These are phyloP conservation scores for Poliocrania exsul DNA, from an alignment of 2,797 vertebrate genomes.

Conservation along the genomic window DNA sequence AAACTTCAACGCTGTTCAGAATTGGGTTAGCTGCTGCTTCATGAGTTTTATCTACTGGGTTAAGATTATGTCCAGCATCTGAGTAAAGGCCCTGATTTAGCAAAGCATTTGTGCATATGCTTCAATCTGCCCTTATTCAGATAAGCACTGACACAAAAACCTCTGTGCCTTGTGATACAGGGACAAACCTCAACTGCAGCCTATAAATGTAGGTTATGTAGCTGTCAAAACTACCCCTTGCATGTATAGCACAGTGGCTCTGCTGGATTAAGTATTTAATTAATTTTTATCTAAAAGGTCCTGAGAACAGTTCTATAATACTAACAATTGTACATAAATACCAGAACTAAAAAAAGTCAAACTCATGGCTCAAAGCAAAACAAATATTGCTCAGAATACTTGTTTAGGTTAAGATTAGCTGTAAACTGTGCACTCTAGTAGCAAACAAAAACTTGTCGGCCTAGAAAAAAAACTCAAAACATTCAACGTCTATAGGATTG, in stretches of 20 bases:
- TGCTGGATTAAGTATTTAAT: slow-evolving; percentile 19
- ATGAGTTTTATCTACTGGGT: not conserved
- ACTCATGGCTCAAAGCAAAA: slow-evolving; percentile 42
- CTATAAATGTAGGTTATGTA: not conserved
- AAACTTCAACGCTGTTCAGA: not conserved
- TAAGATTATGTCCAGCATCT: not conserved
- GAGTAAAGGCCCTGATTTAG: slow-evolving; percentile 21
- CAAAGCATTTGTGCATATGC: slow-evolving; percentile 3
- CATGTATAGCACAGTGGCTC: not conserved
- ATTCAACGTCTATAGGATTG: slow-evolving; percentile 57
- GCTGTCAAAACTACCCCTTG: not conserved
- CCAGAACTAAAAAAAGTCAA: not conserved
- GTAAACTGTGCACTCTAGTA: slow-evolving; percentile 53
- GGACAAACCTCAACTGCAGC: not conserved
- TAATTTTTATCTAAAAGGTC: slow-evolving; percentile 20
- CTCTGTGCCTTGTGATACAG: not conserved
- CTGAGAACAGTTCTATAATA: slow-evolving; percentile 17
- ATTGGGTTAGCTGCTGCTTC: not conserved
- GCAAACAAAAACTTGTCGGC: slow-evolving; percentile 43
- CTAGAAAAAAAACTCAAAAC: not conserved
- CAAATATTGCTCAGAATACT: slow-evolving; percentile 46
- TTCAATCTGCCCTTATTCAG: slow-evolving; percentile 7
- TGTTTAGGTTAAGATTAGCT: slow-evolving; percentile 48
- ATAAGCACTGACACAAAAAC: not conserved
- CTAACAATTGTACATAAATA: slow-evolving; percentile 45